Conservation (phyloP, 2,888 invertebrate genomes). For the Nysson spinosus region DNA sequence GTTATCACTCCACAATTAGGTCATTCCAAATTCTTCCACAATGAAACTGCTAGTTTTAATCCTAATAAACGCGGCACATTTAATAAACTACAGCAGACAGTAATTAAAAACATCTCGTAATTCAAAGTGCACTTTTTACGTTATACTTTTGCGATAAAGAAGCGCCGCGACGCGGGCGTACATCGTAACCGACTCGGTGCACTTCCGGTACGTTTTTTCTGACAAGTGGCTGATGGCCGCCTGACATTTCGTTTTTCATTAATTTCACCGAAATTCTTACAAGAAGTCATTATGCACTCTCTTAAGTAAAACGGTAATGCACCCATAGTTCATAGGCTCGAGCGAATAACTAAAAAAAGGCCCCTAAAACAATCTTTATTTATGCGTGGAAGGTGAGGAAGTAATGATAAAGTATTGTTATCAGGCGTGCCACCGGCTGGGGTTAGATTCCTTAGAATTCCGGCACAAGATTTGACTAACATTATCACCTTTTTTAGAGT, state of each 20-base stretch:
- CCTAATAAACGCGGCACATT: no score
- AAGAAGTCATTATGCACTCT: slow-evolving; percentile 18
- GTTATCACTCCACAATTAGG: no score
- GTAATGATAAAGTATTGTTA: slow-evolving; percentile 17
- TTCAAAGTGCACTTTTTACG: no score
- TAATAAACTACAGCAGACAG: no score
- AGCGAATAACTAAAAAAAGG: slow-evolving; percentile 1
- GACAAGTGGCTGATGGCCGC: slow-evolving; percentile 55
- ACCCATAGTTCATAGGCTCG: slow-evolving; percentile 3
- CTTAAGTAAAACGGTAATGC: slow-evolving; percentile 27
- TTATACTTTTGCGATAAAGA: background rate
- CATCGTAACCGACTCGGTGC: slow-evolving; percentile 3
- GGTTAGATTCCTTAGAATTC: slow-evolving; percentile 53
- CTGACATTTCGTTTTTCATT: slow-evolving; percentile 53
- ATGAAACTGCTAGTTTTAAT: no score
- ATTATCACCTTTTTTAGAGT: slow-evolving; percentile 37
- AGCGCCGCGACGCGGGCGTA: slow-evolving; percentile 27
- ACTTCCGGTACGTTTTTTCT: slow-evolving; percentile 47
- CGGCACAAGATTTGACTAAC: slow-evolving; percentile 17
- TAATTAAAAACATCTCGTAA: no score
- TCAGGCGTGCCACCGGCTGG: slow-evolving; percentile 58
- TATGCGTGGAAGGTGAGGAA: slow-evolving; percentile 55
- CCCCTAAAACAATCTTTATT: slow-evolving; percentile 31
- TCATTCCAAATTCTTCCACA: no score
- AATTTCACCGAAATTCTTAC: slow-evolving; percentile 22